These are phyloP conservation scores for Drosophila austrosaltans DNA, from an alignment of 2,888 invertebrate species.

Conservation along the genomic window DNA sequence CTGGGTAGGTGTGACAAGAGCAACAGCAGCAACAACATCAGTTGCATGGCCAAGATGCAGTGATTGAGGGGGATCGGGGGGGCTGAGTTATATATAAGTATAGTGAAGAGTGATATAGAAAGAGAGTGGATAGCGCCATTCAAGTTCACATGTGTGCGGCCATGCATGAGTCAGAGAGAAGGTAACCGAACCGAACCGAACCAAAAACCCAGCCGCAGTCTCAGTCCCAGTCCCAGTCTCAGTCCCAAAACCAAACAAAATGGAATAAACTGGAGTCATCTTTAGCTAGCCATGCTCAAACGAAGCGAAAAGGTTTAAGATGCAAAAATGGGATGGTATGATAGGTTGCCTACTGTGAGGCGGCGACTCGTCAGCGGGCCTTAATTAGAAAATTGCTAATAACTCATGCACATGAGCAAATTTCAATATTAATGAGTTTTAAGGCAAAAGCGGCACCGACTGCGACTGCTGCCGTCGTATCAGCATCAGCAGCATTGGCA, in stretches of 20 bases:
- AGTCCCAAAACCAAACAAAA: not conserved
- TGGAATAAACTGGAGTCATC: not conserved
- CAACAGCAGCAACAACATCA: not conserved
- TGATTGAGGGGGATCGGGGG: not conserved
- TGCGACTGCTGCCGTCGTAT: conserved; percentile 1
- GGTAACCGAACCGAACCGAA: conserved; percentile 8
- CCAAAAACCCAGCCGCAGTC: not conserved
- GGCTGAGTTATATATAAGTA: not conserved
- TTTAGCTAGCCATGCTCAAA: not conserved
- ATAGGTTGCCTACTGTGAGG: conserved; percentile 8
- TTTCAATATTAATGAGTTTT: conserved; percentile 80
- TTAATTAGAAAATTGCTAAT: conserved; percentile 82
- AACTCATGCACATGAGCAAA: conserved; percentile 79
- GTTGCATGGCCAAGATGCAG: conserved; percentile 1
- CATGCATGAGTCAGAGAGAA: conserved; percentile 60
- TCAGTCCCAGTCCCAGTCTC: not conserved
- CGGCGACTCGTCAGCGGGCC: conserved; percentile 51
- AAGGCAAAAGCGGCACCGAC: conserved; percentile 26
- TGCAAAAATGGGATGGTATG: conserved; percentile 24
- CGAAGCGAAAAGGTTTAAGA: conserved; percentile 4
- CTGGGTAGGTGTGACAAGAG: conserved; percentile 69
- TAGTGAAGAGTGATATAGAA: not conserved
- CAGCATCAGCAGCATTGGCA: conserved; percentile 23
- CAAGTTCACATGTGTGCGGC: conserved; percentile 72
- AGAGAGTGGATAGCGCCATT: conserved; percentile 51